Evolutionary conservation across 1,140 invertebrate species (phyloP).

Genomic region (Homalodisca vitripennis): DNA sequence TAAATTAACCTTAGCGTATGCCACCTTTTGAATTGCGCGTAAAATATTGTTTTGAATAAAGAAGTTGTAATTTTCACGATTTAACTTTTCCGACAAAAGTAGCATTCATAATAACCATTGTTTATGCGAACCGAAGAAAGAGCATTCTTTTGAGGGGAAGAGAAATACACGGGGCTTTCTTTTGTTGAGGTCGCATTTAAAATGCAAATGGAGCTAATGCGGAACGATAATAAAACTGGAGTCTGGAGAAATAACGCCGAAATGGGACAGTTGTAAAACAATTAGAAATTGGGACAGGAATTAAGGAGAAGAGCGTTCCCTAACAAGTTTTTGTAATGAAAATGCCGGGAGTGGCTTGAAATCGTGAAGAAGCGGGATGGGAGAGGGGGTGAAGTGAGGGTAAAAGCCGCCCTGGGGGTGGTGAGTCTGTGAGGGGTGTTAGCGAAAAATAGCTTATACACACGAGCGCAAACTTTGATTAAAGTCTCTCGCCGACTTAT

Average conservation of each 20-base stretch:
- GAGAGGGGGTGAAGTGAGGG: neutral
- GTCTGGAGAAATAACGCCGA: neutral
- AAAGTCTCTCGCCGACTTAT: neutral
- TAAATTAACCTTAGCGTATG: too few relatives aligned
- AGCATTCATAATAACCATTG: neutral
- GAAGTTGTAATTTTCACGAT: too few relatives aligned
- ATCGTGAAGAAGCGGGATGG: neutral
- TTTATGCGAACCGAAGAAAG: neutral
- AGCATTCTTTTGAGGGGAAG: neutral
- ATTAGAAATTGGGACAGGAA: conserved; percentile 21
- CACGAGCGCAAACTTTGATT: conserved; percentile 20
- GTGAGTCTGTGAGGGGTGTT: neutral
- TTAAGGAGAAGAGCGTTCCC: conserved; percentile 10
- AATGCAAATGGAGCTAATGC: conserved; percentile 25
- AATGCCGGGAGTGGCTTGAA: neutral
- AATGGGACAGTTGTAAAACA: conserved; percentile 12
- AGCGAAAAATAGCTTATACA: conserved; percentile 20
- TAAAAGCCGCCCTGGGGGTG: neutral
- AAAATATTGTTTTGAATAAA: too few relatives aligned
- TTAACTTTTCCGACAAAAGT: too few relatives aligned
- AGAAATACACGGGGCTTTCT: neutral
- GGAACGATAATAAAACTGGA: conserved; percentile 8
- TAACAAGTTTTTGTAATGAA: conserved; percentile 20
- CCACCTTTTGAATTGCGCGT: too few relatives aligned
- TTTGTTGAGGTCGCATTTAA: conserved; percentile 23